Base-by-base conservation (phyloP, 2,113 vertebrate genomes). In the Sphaerodactylus townsendi region DNA sequence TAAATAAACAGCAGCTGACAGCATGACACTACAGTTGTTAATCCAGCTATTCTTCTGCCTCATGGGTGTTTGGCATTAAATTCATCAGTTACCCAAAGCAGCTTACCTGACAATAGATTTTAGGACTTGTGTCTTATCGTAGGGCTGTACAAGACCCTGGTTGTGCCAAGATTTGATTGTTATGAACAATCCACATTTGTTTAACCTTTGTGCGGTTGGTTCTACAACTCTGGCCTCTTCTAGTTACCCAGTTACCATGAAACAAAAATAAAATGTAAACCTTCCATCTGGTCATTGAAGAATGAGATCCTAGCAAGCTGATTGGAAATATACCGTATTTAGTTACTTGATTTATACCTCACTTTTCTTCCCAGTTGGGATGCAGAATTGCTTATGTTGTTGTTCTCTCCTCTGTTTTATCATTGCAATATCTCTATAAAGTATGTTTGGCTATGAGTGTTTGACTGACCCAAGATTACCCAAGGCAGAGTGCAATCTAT, bases 1-100 rank as follows among this genome's bases (percentile, higher is more conserved):
- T 96, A 94, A 96, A 95, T 95, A 96, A 96, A 96, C 94, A 95
- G 92, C 93, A 95, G 93, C 92, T 96, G 95, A 96, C 94, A 95
- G 90, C 91, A 93, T 93, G 93, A 95, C 94, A 94, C 82, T 92
- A 94, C 88, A 92, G 88, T 96, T 95, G 94, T 95, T 96, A 94
- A 95, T 94, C 91, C 90, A 90, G 70, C 94, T 96, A 95, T 95
- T 96, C 93, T 95, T 94, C 91, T 91, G 92, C 89, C 92, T 96
- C 88, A 94, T 96, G 93, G 95, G 95, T 95, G 95, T 94, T 91
- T 94, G 90, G 87, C 93, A 94, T 95, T 92, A 93, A 94, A 95
- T 84, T 93, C 93, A 90, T 92, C 93, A 64, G 92, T 93, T 95
- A 93, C 90, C n/a, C 19, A 30, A 90, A 94, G 88, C 77, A 94